A percentile compares a stretch with the other conserved stretches of the same genome.
Conservation (phyloP, 1,140 invertebrate species). For the Drosophila hydei region DNA sequence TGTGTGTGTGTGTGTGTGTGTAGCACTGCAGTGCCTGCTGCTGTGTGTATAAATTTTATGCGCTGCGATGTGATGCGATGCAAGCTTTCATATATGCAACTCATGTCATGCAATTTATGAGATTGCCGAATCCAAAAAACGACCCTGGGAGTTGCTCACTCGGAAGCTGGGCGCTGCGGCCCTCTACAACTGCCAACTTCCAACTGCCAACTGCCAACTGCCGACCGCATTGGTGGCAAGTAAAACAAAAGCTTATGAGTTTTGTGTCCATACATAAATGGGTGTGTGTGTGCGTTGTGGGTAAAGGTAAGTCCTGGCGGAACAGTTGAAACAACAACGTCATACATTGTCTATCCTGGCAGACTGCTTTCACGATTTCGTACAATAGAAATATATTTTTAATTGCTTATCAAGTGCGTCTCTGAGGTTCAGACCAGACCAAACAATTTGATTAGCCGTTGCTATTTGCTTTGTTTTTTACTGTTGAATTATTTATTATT, state of each 20-base stretch:
- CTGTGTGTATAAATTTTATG: conserved; percentile 68
- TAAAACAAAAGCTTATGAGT: conserved; percentile 80
- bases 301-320: conserved; percentile 35
- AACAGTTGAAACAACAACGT: conserved; percentile 43
- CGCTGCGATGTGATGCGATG: conserved; percentile 42
- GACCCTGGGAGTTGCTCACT: conserved; percentile 34
- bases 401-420: conserved; percentile 49
- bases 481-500: conserved; percentile 31
- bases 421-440: conserved; percentile 2
- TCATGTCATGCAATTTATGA: conserved; percentile 83
- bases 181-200: conserved; percentile 20
- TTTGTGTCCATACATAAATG: conserved; percentile 27
- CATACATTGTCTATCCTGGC: conserved; percentile 34
- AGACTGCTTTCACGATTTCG: conserved; percentile 39
- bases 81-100: conserved; percentile 66
- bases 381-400: conserved; percentile 52
- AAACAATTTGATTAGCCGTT: conserved; percentile 33
- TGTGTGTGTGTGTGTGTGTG: conserved; percentile 15
- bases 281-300: conserved; percentile 13
- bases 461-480: conserved; percentile 1
- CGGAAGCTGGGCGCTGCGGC: background rate
- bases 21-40: conserved; percentile 27
- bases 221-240: conserved; percentile 70
- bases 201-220: too few relatives aligned
- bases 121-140: conserved; percentile 61